Evolutionary conservation across 2,113 vertebrate species (phyloP).

Genomic region (Saccopteryx bilineata): DNA sequence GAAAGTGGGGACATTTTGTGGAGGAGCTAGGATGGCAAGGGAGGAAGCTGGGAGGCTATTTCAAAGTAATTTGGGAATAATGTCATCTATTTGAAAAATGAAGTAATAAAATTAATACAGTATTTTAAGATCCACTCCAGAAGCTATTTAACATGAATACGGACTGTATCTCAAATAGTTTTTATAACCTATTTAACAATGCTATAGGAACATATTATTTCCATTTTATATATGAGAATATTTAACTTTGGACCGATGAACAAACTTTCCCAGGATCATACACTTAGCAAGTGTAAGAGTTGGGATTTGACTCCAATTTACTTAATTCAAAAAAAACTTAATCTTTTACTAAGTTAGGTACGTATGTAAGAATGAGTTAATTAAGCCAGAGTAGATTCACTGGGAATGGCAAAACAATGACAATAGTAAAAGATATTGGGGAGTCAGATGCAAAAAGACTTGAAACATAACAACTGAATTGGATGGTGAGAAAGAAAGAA

Average conservation of each 20-base stretch:
- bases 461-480: neutral
- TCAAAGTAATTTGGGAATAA: neutral
- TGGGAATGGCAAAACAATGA: neutral
- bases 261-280: neutral
- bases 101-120: neutral
- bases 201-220: neutral
- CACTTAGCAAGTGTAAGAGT: neutral
- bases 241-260: neutral
- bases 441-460: neutral
- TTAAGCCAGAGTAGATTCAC: neutral
- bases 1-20: neutral
- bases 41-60: neutral
- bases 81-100: neutral
- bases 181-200: neutral
- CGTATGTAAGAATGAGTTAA: neutral
- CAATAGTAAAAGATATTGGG: neutral
- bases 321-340: conserved; percentile 3
- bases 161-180: neutral
- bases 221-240: neutral
- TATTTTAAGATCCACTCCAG: neutral
- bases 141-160: neutral
- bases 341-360: neutral
- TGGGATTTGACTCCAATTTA: neutral
- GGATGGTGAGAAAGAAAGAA: neutral
- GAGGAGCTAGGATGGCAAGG: neutral